These are phyloP conservation scores for Chrysina gloriosa DNA, from an alignment of 2,888 invertebrate genomes.

Conservation along the genomic window DNA sequence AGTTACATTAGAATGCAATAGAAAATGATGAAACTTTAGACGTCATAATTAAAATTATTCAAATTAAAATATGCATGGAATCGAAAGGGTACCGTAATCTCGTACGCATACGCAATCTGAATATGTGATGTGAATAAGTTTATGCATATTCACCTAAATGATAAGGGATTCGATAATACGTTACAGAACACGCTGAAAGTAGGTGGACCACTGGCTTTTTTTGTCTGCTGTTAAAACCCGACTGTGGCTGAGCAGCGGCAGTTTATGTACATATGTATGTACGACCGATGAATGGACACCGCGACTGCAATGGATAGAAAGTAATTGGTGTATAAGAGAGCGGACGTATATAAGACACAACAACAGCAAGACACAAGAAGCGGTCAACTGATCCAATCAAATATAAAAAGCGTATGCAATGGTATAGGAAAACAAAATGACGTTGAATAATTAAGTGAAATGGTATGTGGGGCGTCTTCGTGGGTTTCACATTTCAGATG, in stretches of 20 bases:
- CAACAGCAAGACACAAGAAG: constrained; percentile 10
- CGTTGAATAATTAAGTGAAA: constrained; percentile 58
- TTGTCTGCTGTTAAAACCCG: constrained; percentile 10
- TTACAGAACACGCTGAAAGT: not conserved
- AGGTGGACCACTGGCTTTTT: constrained; percentile 18
- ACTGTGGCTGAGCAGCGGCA: not conserved
- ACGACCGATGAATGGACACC: constrained; percentile 37
- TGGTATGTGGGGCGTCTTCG: constrained; percentile 57
- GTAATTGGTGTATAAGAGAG: constrained; percentile 29
- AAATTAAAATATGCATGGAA: constrained; percentile 4
- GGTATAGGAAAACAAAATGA: constrained; percentile 52
- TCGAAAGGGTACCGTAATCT: not conserved
- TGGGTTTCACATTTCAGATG: constrained; percentile 61
- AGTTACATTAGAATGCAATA: not conserved
- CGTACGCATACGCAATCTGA: not conserved
- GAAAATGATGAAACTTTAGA: not conserved
- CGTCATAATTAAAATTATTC: constrained; percentile 9
- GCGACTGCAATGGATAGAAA: constrained; percentile 20
- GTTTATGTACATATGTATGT: not conserved
- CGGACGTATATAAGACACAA: not conserved
- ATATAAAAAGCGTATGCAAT: constrained; percentile 35
- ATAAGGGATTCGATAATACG: constrained; percentile 19
- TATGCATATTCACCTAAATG: constrained; percentile 17
- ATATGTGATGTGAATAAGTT: constrained; percentile 8
- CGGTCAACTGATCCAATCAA: constrained; percentile 38